Evolutionary conservation across 2,797 vertebrate species (phyloP).

Genomic region (Loris lydekkerianus): DNA sequence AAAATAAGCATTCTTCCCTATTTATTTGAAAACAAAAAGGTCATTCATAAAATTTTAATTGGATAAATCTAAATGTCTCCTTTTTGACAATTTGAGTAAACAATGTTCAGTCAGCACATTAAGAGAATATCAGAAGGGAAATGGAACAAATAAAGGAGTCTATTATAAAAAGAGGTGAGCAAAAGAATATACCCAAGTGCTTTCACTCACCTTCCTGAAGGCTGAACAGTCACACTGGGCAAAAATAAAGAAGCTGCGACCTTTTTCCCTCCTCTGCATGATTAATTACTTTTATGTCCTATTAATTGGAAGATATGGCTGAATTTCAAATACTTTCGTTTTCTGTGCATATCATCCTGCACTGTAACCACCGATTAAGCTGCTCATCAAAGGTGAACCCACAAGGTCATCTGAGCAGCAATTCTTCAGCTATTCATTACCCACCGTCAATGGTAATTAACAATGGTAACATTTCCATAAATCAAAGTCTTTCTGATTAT

Average conservation of each 20-base stretch:
- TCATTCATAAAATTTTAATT: not conserved
- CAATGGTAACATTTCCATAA: constrained; percentile 91
- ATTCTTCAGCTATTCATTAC: constrained; percentile 90
- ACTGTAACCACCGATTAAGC: constrained; percentile 92
- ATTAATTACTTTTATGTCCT: constrained; percentile 98
- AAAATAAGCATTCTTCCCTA: not conserved
- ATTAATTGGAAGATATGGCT: constrained; percentile 95
- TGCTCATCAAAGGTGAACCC: constrained; percentile 89
- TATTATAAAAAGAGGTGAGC: not conserved
- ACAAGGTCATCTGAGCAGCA: constrained; percentile 88
- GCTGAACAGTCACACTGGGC: constrained; percentile 79
- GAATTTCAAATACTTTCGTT: constrained; percentile 95
- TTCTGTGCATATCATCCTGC: constrained; percentile 92
- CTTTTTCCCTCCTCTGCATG: constrained; percentile 93
- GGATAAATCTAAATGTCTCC: constrained; percentile 3
- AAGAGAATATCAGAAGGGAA: constrained; percentile 10
- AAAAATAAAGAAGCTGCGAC: constrained; percentile 90
- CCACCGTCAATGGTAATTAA: constrained; percentile 89
- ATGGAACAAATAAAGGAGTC: not conserved
- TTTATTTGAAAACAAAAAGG: constrained; percentile 41
- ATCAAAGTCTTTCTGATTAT: constrained; percentile 90
- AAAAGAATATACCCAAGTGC: constrained; percentile 1
- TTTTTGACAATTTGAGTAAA: not conserved
- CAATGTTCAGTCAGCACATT: constrained; percentile 13
- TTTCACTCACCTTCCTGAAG: constrained; percentile 66